These are phyloP conservation scores for Drosophila sp. DNA, from an alignment of 1,140 invertebrate species.

Conservation along the genomic window DNA sequence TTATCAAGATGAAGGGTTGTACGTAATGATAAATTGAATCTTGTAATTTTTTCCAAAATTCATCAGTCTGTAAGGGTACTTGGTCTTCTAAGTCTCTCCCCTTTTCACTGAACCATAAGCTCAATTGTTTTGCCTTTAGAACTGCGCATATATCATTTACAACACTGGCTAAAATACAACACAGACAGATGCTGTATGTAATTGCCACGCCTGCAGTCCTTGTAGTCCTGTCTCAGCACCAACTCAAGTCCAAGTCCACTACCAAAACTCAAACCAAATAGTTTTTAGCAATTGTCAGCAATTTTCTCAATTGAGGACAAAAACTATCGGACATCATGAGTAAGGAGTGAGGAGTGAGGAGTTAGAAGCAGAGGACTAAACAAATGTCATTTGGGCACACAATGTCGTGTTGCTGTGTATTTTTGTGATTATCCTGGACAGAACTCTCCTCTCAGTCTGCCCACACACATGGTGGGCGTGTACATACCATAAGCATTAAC, in stretches of 20 bases:
- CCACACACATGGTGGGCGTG: conserved; percentile 72
- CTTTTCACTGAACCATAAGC: conserved; percentile 19
- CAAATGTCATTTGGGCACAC: conserved; percentile 67
- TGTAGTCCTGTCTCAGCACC: neutral
- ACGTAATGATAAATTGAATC: no score
- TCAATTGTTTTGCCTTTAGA: conserved; percentile 25
- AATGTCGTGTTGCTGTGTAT: conserved; percentile 69
- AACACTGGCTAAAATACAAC: conserved; percentile 10
- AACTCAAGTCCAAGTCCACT: neutral
- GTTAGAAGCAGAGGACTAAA: conserved; percentile 44
- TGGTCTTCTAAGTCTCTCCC: neutral
- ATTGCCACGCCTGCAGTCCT: conserved; percentile 30
- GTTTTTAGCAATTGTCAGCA: conserved; percentile 81
- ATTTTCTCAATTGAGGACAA: conserved; percentile 70
- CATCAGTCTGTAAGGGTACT: neutral
- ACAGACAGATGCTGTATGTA: conserved; percentile 24
- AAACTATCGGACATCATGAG: conserved; percentile 60
- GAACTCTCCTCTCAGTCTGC: conserved; percentile 19
- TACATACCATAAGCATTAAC: conserved; percentile 81
- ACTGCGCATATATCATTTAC: conserved; percentile 59
- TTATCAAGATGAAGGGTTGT: no score
- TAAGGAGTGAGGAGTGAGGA: neutral
- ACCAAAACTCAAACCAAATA: conserved; percentile 23
- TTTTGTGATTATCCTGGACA: conserved; percentile 76
- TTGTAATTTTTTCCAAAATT: no score